Base-by-base conservation (phyloP, 2,797 vertebrate species). In the Cyclopterus lumpus region DNA sequence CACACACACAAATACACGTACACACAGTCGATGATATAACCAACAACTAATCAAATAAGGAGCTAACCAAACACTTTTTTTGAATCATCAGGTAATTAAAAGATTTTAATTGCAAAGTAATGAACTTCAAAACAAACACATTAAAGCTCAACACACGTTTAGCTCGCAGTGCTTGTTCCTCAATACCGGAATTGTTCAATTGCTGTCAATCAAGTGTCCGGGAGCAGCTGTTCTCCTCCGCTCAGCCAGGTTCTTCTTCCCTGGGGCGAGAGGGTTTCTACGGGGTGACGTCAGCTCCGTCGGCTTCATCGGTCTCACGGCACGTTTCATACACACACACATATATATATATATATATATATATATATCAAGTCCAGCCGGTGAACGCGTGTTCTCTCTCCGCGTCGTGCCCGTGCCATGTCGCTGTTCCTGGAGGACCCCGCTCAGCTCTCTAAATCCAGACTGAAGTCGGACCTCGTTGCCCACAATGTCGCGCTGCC, bases 401-500 rank as follows among this genome's bases (percentile, higher is more conserved):
- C 22, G 6, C 42, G 9, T 75, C 46, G 11, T 40, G 28, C 26
- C 10, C 10, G 57, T 32, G 80, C 54, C 77, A 96, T 96, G 95
- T 91, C 95, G 46, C 86, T 86, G 75, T 90, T 90, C 32, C 69
- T 79, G 49, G 91, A 94, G 54, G 84, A 94, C 46, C 91, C 93
- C 0, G 71, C 80, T 83, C 77, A 80, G 22, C 85, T 95, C 62
- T 94, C 94, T 1, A 95, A 92, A 81, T 81, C 90, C 5, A 91
- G 93, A 58, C 93, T 95, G 3, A 95, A 86, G 82, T 93, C 89
- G 2, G 92, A 93, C 54, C 79, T 96, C 55, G 77, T 94, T 3
- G 91, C 93, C 7, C 93, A 94, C 80, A 93, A 88, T 60, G 90
- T 96, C 16, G 75, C 79, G n/a, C 80, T 95, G 75, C 94, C 95